Evolutionary conservation across 2,113 vertebrate species (phyloP).

Genomic region (Gnathonemus echidnorhynchus): DNA sequence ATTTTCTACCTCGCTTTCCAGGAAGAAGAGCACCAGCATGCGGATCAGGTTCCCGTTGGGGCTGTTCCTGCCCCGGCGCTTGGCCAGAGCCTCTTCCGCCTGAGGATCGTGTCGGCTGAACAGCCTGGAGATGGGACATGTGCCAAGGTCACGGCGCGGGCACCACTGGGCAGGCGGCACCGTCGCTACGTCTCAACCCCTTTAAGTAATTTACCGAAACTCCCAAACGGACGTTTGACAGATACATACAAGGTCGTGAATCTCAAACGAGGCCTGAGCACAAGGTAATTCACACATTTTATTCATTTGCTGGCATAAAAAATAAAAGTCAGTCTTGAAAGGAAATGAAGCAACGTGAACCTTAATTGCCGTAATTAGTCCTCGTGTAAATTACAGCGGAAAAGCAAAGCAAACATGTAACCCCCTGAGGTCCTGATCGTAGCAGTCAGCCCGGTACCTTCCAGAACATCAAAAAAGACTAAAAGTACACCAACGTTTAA

Average conservation of each 20-base stretch:
- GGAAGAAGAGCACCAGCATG: slow-evolving; percentile 98
- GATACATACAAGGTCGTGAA: neutral
- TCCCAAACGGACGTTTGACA: neutral
- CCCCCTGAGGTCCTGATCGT: neutral
- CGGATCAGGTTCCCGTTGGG: slow-evolving; percentile 96
- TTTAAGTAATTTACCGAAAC: neutral
- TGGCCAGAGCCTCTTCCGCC: slow-evolving; percentile 94
- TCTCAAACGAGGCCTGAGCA: neutral
- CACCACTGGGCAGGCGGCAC: neutral
- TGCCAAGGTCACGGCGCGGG: neutral
- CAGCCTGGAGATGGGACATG: slow-evolving; percentile 54
- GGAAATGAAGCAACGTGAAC: neutral
- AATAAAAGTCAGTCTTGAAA: neutral
- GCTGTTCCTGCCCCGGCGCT: slow-evolving; percentile 91
- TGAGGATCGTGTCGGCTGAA: slow-evolving; percentile 96
- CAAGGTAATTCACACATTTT: neutral
- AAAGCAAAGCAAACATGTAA: neutral
- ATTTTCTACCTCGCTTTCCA: slow-evolving; percentile 88
- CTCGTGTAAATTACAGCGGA: neutral
- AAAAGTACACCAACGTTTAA: neutral
- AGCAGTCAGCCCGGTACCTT: neutral
- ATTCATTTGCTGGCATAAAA: neutral
- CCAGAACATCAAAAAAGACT: neutral
- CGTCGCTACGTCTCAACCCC: neutral
- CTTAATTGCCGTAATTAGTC: neutral